Percentiles rank a stretch among this genome's conserved stretches.
Conservation (phyloP, 2,113 vertebrate species). For the Microtus richardsoni region DNA sequence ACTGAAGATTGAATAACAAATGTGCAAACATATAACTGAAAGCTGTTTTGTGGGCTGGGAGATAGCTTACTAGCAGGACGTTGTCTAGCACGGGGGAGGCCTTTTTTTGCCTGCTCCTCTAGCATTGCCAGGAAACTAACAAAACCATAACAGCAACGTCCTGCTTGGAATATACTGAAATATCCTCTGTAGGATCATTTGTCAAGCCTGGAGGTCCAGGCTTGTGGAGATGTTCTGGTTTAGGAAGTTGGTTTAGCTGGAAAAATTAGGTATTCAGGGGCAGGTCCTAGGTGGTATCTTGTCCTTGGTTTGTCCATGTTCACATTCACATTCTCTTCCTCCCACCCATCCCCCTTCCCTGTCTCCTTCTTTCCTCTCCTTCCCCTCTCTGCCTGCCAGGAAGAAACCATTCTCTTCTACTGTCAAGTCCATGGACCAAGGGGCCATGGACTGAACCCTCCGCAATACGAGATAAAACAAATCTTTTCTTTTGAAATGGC, state of each 20-base stretch:
- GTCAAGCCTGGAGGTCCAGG: neutral
- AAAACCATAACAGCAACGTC: neutral
- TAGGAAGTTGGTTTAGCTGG: neutral
- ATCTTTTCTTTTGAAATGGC: neutral
- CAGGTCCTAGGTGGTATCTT: neutral
- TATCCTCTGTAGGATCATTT: no score
- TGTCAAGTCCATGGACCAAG: neutral
- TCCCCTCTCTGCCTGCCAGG: neutral
- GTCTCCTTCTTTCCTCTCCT: no score
- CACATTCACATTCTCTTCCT: neutral
- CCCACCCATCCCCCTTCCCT: neutral
- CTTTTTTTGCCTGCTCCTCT: neutral
- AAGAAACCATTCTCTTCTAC: neutral
- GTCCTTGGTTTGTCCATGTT: neutral
- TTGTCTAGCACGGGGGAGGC: neutral
- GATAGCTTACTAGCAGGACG: neutral
- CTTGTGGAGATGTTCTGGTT: neutral
- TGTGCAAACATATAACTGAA: slow-evolving; percentile 18
- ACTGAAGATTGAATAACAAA: slow-evolving; percentile 37
- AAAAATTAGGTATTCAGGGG: neutral
- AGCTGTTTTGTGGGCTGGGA: neutral
- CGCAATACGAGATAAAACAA: neutral
- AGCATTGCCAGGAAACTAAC: neutral
- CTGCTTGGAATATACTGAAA: neutral
- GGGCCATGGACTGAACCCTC: neutral